Percentiles rank a stretch among this genome's conserved stretches.
These are phyloP conservation scores for Echiichthys vipera DNA, from an alignment of 2,797 vertebrate genomes.

Conservation along the genomic window DNA sequence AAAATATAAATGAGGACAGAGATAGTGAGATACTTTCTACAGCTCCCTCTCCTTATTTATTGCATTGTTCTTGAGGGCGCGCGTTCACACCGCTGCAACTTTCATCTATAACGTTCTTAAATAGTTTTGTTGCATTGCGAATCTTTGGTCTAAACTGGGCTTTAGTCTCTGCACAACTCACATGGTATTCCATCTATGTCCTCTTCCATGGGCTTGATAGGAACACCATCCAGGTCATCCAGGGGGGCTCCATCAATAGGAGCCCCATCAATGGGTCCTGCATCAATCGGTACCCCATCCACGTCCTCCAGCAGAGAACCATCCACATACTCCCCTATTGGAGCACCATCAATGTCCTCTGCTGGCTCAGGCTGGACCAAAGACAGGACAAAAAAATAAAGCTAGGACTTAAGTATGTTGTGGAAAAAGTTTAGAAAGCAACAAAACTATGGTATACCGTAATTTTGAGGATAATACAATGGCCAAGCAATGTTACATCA, in stretches of 20 bases:
- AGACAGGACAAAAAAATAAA: background rate
- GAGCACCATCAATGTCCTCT: conserved; percentile 96
- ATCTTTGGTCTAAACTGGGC: too few relatives aligned
- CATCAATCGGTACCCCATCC: conserved; percentile 93
- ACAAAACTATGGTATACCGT: background rate
- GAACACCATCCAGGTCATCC: conserved; percentile 96
- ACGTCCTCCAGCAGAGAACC: conserved; percentile 92
- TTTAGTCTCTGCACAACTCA: conserved; percentile 76
- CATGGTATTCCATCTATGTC: conserved; percentile 96
- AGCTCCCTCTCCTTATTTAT: too few relatives aligned
- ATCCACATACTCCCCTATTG: conserved; percentile 94
- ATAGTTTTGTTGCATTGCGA: too few relatives aligned
- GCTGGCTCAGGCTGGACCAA: conserved; percentile 69
- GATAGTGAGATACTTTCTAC: too few relatives aligned
- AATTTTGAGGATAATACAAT: background rate
- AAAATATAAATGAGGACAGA: too few relatives aligned
- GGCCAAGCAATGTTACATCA: background rate
- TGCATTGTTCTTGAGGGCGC: too few relatives aligned
- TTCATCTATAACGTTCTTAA: too few relatives aligned
- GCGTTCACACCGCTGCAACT: too few relatives aligned
- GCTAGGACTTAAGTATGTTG: fast-evolving
- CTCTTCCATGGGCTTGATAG: conserved; percentile 93
- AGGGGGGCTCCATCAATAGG: conserved; percentile 86
- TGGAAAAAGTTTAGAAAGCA: background rate
- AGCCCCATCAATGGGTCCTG: conserved; percentile 90